These are phyloP conservation scores for Ctenoplectra terminalis DNA, from an alignment of 1,140 invertebrate species.

Conservation along the genomic window DNA sequence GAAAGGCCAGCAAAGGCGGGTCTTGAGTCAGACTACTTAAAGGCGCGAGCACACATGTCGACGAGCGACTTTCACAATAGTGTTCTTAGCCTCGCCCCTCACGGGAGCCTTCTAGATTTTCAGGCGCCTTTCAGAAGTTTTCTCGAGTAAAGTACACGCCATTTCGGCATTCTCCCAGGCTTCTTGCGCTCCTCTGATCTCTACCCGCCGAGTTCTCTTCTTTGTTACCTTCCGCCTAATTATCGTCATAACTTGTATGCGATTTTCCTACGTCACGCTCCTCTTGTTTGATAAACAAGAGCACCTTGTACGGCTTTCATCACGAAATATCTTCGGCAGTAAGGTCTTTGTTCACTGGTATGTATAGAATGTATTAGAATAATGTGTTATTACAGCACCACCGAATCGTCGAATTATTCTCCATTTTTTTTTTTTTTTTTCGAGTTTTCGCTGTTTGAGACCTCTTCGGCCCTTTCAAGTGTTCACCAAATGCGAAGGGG, in stretches of 20 bases:
- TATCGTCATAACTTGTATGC: constrained; percentile 49
- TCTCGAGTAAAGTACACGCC: constrained; percentile 42
- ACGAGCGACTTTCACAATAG: constrained; percentile 40
- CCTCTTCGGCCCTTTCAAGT: neutral
- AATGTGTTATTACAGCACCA: neutral
- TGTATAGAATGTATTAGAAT: neutral
- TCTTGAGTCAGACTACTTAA: constrained; percentile 40
- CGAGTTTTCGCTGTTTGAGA: neutral
- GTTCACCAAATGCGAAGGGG: neutral
- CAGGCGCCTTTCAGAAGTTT: constrained; percentile 45
- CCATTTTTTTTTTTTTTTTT: neutral
- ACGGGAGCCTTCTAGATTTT: constrained; percentile 35
- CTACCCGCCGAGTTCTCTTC: constrained; percentile 3
- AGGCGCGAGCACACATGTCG: constrained; percentile 54
- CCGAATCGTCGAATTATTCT: neutral
- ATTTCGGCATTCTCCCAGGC: constrained; percentile 38
- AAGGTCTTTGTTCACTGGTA: neutral
- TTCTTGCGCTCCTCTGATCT: constrained; percentile 44
- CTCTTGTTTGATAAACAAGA: constrained; percentile 19
- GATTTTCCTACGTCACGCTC: constrained; percentile 31
- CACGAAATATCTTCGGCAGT: neutral
- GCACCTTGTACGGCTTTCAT: neutral
- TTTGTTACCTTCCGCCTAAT: constrained; percentile 47
- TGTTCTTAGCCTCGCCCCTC: constrained; percentile 35
- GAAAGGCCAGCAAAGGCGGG: constrained; percentile 12